Conservation (phyloP, 2,888 invertebrate genomes). For the Diplazon laetatorius region DNA sequence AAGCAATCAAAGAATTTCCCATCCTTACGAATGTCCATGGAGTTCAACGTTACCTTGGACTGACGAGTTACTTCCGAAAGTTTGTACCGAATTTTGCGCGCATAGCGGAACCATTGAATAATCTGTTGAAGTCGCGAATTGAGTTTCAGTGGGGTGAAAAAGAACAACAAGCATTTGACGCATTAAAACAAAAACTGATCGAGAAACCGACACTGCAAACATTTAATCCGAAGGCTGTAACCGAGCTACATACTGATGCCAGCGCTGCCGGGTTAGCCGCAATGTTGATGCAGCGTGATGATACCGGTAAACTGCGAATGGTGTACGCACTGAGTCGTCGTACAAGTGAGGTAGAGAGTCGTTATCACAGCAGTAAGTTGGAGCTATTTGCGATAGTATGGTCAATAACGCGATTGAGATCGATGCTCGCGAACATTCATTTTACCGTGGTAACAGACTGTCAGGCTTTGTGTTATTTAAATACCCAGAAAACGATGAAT, state of each 20-base stretch:
- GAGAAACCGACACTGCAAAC: constrained; percentile 18
- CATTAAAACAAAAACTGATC: constrained; percentile 11
- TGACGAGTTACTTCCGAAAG: constrained; percentile 45
- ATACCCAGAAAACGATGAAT: neutral
- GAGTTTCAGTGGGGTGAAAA: neutral
- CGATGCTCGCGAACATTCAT: neutral
- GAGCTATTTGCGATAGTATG: neutral
- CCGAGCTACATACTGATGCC: constrained; percentile 49
- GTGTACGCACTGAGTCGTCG: too few species aligned
- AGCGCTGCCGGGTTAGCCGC: neutral
- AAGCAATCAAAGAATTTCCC: constrained; percentile 29
- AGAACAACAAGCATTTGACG: neutral
- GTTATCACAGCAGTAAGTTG: neutral
- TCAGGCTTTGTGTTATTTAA: neutral
- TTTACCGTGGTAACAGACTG: neutral
- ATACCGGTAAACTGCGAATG: too few species aligned
- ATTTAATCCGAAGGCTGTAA: constrained; percentile 44
- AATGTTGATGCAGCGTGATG: constrained; percentile 11
- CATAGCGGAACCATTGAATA: constrained; percentile 16
- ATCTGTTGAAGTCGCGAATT: constrained; percentile 5
- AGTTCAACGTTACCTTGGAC: constrained; percentile 32
- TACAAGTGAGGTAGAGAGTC: neutral
- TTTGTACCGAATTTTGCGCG: constrained; percentile 38
- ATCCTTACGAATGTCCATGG: constrained; percentile 36
- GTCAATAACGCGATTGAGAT: neutral